These are phyloP conservation scores for Gallinago stenura DNA, from an alignment of 2,797 vertebrate genomes.

Conservation along the genomic window DNA sequence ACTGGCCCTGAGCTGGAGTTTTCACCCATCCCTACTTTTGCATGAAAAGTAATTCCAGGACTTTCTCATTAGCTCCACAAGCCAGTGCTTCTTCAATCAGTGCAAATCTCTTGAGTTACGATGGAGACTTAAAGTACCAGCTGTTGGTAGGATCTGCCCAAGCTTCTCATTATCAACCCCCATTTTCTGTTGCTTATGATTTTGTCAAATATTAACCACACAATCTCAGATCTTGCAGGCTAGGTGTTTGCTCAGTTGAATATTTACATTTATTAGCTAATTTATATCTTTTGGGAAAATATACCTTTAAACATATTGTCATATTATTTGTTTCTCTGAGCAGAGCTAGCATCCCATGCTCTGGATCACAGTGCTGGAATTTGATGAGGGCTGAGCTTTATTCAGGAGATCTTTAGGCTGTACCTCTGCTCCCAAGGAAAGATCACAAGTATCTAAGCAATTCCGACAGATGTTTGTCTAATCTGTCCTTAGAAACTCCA, in stretches of 20 bases:
- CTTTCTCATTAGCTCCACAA: not conserved
- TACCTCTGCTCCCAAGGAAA: not conserved
- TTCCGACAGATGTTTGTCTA: not conserved
- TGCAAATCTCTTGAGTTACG: not conserved
- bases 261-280: not conserved
- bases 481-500: not conserved
- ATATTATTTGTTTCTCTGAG: not conserved
- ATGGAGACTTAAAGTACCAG: not conserved
- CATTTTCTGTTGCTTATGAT: not conserved
- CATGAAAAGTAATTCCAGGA: not conserved
- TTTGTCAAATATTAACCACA: not conserved
- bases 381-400: not conserved
- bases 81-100: not conserved
- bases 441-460: not conserved
- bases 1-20: not conserved
- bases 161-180: not conserved
- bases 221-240: not conserved
- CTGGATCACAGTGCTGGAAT: not conserved
- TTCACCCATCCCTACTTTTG: not conserved
- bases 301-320: not conserved
- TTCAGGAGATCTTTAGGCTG: not conserved
- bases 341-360: not conserved
- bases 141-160: not conserved
- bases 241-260: not conserved
- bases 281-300: not conserved